Conservation (phyloP, 2,797 vertebrate species). For the Smutsia gigantea region DNA sequence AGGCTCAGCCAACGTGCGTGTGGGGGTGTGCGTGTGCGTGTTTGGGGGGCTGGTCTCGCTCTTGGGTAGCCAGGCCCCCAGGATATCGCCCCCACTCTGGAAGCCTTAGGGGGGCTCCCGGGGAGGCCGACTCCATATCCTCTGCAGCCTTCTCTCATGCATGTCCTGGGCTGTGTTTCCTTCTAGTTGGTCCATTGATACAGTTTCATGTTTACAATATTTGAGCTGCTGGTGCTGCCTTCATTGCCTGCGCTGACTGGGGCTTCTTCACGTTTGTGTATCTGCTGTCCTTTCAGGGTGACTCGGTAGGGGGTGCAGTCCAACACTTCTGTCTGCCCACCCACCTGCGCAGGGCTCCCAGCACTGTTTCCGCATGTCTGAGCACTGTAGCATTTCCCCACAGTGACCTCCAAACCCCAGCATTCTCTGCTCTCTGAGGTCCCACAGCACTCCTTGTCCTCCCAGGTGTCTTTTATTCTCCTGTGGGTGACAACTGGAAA, state of each 20-base stretch:
- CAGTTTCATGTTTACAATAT: background rate
- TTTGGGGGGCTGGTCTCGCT: background rate
- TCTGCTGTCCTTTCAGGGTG: background rate
- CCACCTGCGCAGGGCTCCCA: background rate
- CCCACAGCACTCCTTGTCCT: accelerated
- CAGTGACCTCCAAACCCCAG: too few species aligned
- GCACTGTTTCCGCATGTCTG: background rate
- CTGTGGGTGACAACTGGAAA: background rate
- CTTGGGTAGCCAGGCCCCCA: background rate
- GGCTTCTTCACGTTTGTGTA: background rate
- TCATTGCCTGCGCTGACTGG: too few species aligned
- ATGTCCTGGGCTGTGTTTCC: background rate
- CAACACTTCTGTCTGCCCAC: background rate
- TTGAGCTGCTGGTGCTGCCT: background rate
- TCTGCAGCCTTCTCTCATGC: background rate
- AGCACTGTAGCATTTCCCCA: background rate
- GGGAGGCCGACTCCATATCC: background rate
- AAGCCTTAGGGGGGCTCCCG: background rate
- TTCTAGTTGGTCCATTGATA: background rate
- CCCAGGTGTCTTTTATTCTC: background rate
- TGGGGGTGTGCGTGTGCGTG: background rate
- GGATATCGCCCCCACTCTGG: background rate
- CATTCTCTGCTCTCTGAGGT: accelerated
- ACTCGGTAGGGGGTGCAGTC: background rate
- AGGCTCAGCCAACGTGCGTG: background rate